Percentiles rank a stretch among this genome's conserved stretches.
Conservation (phyloP, 2,888 invertebrate genomes). For the Schrankia costaestrigalis region DNA sequence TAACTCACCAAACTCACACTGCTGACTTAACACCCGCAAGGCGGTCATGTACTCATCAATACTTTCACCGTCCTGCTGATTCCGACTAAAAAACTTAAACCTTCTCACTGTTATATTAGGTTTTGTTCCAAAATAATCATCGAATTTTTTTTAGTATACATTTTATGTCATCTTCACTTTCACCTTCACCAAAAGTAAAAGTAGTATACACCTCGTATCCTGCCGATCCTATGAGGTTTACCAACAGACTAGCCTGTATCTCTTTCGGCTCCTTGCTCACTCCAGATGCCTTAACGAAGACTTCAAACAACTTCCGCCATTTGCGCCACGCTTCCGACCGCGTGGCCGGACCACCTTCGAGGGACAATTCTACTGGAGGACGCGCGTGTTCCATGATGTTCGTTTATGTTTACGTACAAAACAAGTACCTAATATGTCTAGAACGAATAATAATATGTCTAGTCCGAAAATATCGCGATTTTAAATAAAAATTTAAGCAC, state of each 20-base stretch:
- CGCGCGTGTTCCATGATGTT: neutral
- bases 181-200: constrained; percentile 13
- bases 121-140: constrained; percentile 24
- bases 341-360: neutral
- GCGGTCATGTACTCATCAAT: constrained; percentile 27
- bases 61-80: constrained; percentile 19
- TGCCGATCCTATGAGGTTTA: constrained; percentile 25
- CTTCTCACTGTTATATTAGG: constrained; percentile 14
- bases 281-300: neutral
- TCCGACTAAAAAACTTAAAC: constrained; percentile 24
- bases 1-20: constrained; percentile 5
- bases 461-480: no score
- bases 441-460: no score
- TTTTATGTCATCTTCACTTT: constrained; percentile 14
- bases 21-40: constrained; percentile 17
- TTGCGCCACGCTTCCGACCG: neutral
- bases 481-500: no score
- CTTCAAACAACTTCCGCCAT: neutral
- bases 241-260: constrained; percentile 6
- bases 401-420: no score
- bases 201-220: constrained; percentile 23
- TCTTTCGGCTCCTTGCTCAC: neutral
- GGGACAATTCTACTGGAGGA: neutral
- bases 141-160: constrained; percentile 19
- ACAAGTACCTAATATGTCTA: no score